Evolutionary conservation across 2,888 invertebrate genomes (phyloP).

Genomic region (Drosophila kanekoi): DNA sequence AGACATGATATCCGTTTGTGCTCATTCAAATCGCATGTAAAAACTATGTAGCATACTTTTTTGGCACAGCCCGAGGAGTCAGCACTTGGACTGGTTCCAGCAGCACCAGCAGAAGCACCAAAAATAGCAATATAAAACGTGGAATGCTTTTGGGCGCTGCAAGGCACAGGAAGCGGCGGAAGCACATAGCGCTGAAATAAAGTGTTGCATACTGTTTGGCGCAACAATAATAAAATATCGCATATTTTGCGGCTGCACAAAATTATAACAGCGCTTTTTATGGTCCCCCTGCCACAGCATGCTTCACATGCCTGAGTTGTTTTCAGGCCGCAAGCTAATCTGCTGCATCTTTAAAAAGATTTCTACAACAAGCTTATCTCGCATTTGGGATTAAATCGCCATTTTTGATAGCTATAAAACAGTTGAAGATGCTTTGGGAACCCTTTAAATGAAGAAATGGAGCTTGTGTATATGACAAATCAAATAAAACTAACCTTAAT

Average conservation of each 20-base stretch:
- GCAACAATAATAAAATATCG: slow-evolving; percentile 78
- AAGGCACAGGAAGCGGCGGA: slow-evolving; percentile 56
- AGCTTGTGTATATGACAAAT: no score
- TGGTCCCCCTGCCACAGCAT: not conserved
- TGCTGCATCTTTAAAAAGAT: slow-evolving; percentile 2
- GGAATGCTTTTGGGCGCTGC: slow-evolving; percentile 36
- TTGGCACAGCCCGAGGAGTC: slow-evolving; percentile 59
- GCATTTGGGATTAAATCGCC: not conserved
- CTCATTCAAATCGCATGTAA: slow-evolving; percentile 78
- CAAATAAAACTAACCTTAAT: no score
- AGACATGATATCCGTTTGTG: slow-evolving; percentile 71
- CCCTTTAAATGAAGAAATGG: no score
- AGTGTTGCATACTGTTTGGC: slow-evolving; percentile 78
- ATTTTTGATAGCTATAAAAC: not conserved
- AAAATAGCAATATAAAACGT: slow-evolving; percentile 42
- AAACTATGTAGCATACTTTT: slow-evolving; percentile 56
- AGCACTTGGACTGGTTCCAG: slow-evolving; percentile 67
- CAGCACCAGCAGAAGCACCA: slow-evolving; percentile 28
- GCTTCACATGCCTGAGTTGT: not conserved
- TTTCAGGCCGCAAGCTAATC: slow-evolving; percentile 9
- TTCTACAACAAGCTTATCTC: slow-evolving; percentile 1
- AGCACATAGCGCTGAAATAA: slow-evolving; percentile 72
- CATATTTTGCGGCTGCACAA: slow-evolving; percentile 67
- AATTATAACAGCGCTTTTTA: slow-evolving; percentile 35
- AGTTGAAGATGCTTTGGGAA: not conserved